phyloP scores from a whole-genome alignment of 2,113 vertebrate genomes.

The Chauna torquata region DNA sequence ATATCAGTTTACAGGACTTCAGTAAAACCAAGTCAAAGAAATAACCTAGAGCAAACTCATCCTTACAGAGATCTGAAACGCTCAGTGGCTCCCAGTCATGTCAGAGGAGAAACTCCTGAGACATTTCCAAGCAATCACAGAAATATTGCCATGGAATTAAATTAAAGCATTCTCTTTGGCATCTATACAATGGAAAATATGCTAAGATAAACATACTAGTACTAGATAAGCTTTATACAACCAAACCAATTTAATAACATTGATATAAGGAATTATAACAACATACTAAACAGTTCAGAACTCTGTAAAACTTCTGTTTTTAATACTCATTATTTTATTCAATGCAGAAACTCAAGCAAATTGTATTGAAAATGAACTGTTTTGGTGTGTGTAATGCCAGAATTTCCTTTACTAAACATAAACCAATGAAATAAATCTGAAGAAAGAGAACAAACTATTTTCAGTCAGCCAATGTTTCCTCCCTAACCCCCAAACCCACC shows the following conservation, averaged over 20 bases:
- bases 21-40: not conserved
- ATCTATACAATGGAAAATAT: not conserved
- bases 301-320: not conserved
- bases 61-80: not conserved
- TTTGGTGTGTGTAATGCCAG: not conserved
- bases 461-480: not conserved
- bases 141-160: not conserved
- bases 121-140: not conserved
- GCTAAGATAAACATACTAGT: not conserved
- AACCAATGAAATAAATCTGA: not conserved
- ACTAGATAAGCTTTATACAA: not conserved
- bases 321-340: not conserved
- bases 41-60: not conserved
- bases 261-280: not conserved
- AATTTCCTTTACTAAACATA: not conserved
- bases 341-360: not conserved
- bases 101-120: not conserved
- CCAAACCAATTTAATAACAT: not conserved
- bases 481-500: not conserved
- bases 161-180: not conserved
- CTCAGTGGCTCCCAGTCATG: not conserved
- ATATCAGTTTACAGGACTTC: not conserved
- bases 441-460: not conserved
- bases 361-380: not conserved
- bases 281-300: not conserved